These are phyloP conservation scores for Onychomys leucogaster DNA, from an alignment of 2,797 vertebrate species.

Conservation along the genomic window DNA sequence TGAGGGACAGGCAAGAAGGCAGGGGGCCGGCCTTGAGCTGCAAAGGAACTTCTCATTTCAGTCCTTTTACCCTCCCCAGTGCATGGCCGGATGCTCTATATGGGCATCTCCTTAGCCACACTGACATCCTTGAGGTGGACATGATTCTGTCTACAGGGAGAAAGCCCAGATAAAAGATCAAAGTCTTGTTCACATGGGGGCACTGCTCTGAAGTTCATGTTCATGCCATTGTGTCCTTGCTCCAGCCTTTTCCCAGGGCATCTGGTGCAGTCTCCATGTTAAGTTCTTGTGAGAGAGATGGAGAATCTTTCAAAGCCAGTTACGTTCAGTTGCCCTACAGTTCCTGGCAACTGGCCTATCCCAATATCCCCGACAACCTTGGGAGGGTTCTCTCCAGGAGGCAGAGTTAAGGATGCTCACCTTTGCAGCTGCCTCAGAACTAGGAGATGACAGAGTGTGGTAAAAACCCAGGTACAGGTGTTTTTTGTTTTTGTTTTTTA, in stretches of 20 bases:
- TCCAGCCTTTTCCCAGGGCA: not conserved
- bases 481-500: constrained; percentile 18
- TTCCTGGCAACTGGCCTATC: not conserved
- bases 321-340: not conserved
- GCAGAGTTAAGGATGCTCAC: not conserved
- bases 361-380: not conserved
- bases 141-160: not conserved
- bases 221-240: accelerated
- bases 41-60: not conserved
- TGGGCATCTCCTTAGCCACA: too few species aligned
- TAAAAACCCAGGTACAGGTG: not conserved
- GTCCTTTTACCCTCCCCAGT: not conserved
- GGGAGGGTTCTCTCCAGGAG: not conserved
- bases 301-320: not conserved
- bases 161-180: not conserved
- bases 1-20: not conserved
- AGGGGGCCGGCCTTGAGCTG: accelerated
- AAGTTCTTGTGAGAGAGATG: not conserved
- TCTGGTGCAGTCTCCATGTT: not conserved
- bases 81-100: too few species aligned
- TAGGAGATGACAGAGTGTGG: not conserved
- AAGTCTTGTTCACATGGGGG: not conserved
- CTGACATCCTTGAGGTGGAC: too few species aligned
- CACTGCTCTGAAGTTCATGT: not conserved
- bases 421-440: not conserved